These are phyloP conservation scores for Orchesellides sinensis DNA, from an alignment of 2,888 invertebrate genomes.

Conservation along the genomic window DNA sequence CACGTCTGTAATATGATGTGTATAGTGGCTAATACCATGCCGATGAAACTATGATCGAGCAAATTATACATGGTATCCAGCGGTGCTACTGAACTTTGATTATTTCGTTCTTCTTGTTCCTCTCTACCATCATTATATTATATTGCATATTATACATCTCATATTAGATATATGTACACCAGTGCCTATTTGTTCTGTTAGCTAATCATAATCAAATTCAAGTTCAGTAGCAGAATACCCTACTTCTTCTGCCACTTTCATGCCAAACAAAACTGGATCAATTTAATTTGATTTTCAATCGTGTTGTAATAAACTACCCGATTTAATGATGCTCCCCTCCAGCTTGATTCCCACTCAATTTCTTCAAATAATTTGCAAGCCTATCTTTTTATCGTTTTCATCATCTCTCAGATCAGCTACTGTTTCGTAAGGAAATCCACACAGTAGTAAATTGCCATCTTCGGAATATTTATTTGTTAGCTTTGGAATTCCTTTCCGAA, in stretches of 20 bases:
- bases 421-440: conserved; percentile 15
- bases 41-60: conserved; percentile 23
- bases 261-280: conserved; percentile 47
- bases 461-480: too few relatives aligned
- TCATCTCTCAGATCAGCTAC: conserved; percentile 25
- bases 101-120: background rate
- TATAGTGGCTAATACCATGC: background rate
- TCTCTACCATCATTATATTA: too few relatives aligned
- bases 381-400: conserved; percentile 28
- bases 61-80: conserved; percentile 54
- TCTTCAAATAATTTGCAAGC: conserved; percentile 44
- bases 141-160: too few relatives aligned
- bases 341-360: conserved; percentile 39
- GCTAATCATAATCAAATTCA: conserved; percentile 32
- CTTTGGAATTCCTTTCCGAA: too few relatives aligned
- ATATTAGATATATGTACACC: too few relatives aligned
- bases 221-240: conserved; percentile 27
- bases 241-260: background rate
- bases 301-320: conserved; percentile 53
- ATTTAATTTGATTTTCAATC: conserved; percentile 61
- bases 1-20: background rate
- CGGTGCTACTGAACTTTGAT: conserved; percentile 24
- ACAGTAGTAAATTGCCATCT: too few relatives aligned
- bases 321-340: conserved; percentile 59
- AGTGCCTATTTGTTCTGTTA: conserved; percentile 15